Evolutionary conservation across 1,140 invertebrate genomes (phyloP).

Genomic region (Hylaeus anthracinus): DNA sequence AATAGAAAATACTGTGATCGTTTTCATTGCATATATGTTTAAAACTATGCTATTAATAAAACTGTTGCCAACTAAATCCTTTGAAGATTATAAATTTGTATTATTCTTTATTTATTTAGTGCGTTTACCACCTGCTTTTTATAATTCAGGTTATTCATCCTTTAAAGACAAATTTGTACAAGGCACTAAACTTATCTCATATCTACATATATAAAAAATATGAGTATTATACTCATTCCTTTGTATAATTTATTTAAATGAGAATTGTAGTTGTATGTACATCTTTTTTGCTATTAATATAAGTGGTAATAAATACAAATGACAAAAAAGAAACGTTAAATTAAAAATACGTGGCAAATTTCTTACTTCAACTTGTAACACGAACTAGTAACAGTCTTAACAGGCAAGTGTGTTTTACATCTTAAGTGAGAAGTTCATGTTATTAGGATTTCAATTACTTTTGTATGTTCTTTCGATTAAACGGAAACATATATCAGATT

Average conservation of each 20-base stretch:
- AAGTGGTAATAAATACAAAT: neutral
- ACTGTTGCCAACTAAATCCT: no score
- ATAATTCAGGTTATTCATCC: neutral
- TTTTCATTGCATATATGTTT: neutral
- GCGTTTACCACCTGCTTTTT: slow-evolving; percentile 12
- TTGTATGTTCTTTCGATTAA: neutral
- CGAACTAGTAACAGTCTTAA: neutral
- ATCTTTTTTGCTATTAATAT: slow-evolving; percentile 8
- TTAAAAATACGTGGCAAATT: neutral
- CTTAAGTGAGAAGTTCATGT: neutral
- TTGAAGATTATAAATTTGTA: slow-evolving; percentile 3
- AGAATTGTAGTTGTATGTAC: slow-evolving; percentile 30
- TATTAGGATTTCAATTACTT: neutral
- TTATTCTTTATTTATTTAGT: slow-evolving; percentile 13
- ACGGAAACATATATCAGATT: neutral
- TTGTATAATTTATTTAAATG: slow-evolving; percentile 42
- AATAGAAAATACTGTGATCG: slow-evolving; percentile 27
- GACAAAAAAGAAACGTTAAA: slow-evolving; percentile 1
- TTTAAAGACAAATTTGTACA: slow-evolving; percentile 41
- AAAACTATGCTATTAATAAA: slow-evolving; percentile 1
- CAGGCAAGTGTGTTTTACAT: neutral
- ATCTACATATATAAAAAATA: slow-evolving; percentile 49
- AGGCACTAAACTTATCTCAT: slow-evolving; percentile 51
- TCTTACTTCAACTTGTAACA: neutral
- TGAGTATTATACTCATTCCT: slow-evolving; percentile 22